Base-by-base conservation (phyloP, 2,113 vertebrate species). In the Rynchops niger region DNA sequence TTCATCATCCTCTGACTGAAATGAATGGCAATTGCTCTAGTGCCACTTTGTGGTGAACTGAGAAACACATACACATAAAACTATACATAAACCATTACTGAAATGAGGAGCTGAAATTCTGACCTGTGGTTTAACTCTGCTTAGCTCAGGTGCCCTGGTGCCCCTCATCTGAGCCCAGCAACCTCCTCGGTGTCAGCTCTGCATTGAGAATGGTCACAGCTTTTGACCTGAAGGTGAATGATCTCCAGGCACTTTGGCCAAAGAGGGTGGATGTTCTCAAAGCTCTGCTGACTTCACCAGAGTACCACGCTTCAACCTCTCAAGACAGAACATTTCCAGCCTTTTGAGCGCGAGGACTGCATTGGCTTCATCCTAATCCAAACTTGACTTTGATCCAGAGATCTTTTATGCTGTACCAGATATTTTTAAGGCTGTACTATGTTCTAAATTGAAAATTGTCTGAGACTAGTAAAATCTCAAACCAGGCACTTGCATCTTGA, bases 31-130 rank as follows among this genome's bases (percentile, higher is more conserved):
- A 40, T 25, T 95, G 90, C 95, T 97, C 95, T 65, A 97, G 90
- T 95, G 97, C 97, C 97, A 55, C 97, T 50, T 52, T 42, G 96
- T 96, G 97, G 97, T 84, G 88, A 92, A 82, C 5, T 6, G 82
- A 62, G 96, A 72, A 94, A 45, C 21, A 53, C 32, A 32, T 1
- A 6, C 27, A 1, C 17, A 3, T n/a, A 12, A 19, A 21, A 16
- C 12, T 14, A 1, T 32, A 4, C 40, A 0, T 1, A 3, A 55
- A 0, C 52, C 3, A 32, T 1, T 21, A 6, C 0, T 0, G 14
- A 3, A 38, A 4, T 0, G 4, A 52, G 23, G 34, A 30, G 47
- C 63, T 23, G 69, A 6, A 8, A 6, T 45, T n/a, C 77, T 17
- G 79, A n/a, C 32, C 43, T 2, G 12, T 2, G 45, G 5, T 45